Evolutionary conservation across 2,113 vertebrate genomes (phyloP).

Genomic region (Ascaphus truei): DNA sequence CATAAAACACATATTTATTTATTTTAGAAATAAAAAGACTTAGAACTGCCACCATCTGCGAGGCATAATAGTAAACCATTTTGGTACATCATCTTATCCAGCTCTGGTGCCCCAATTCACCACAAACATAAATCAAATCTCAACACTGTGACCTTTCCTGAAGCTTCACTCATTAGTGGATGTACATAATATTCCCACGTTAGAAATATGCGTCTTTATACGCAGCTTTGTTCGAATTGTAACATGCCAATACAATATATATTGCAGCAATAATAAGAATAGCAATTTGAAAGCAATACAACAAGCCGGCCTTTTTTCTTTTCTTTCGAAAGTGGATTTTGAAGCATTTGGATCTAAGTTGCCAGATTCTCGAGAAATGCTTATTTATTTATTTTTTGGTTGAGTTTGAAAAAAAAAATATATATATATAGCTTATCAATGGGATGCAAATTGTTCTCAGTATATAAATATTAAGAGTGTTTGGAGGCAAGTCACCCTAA

Average conservation of each 20-base stretch:
- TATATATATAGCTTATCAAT: no score
- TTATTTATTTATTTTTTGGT: no score
- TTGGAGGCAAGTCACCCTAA: no score
- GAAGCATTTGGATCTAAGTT: no score
- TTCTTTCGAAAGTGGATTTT: no score
- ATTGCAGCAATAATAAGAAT: background rate
- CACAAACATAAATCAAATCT: conserved; percentile 65
- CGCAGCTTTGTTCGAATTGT: conserved; percentile 4
- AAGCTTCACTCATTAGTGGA: conserved; percentile 56
- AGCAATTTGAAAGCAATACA: background rate
- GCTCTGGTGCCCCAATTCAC: conserved; percentile 65
- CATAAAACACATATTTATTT: no score
- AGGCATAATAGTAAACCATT: conserved; percentile 37
- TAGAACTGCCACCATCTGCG: background rate
- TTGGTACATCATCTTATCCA: conserved; percentile 61
- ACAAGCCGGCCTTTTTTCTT: conserved; percentile 25
- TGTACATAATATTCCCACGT: conserved; percentile 42
- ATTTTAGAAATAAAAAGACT: background rate
- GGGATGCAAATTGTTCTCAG: no score
- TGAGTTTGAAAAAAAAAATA: no score
- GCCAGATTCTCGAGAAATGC: no score
- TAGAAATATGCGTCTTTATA: conserved; percentile 14
- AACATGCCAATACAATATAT: conserved; percentile 29
- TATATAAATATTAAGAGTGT: no score
- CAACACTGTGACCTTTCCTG: conserved; percentile 63